Conservation (phyloP, 2,797 vertebrate species). For the Gila robusta region DNA sequence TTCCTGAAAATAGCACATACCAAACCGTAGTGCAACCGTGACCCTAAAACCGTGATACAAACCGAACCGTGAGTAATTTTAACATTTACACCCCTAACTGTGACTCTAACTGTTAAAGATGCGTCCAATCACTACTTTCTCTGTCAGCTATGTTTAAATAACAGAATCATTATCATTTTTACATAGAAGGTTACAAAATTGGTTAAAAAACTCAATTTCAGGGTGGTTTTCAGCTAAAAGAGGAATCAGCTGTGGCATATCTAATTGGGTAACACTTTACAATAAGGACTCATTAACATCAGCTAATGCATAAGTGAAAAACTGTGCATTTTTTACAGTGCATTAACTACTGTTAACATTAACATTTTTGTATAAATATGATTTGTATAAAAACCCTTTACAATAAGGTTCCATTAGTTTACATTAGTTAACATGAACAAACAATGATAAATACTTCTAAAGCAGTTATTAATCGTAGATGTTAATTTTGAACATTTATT, state of each 20-base stretch:
- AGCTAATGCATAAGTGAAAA: neutral
- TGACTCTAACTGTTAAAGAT: neutral
- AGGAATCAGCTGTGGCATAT: neutral
- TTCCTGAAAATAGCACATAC: too few relatives aligned
- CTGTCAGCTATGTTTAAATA: conserved; percentile 5
- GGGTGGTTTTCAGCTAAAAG: neutral
- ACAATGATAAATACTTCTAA: too few relatives aligned
- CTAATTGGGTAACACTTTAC: neutral
- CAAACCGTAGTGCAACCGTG: too few relatives aligned
- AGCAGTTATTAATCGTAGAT: too few relatives aligned
- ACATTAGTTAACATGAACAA: too few relatives aligned
- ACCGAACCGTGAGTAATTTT: neutral
- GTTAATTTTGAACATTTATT: too few relatives aligned
- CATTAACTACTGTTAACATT: neutral
- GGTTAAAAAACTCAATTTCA: neutral
- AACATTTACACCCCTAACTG: neutral
- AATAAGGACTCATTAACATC: neutral
- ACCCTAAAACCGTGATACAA: too few relatives aligned
- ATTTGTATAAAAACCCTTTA: neutral
- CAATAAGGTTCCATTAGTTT: neutral
- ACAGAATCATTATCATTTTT: neutral
- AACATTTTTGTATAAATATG: neutral
- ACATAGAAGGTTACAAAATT: neutral
- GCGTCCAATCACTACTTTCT: neutral
- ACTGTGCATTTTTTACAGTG: too few relatives aligned